Base-by-base conservation (phyloP, 2,888 invertebrate genomes). In the Bellardia bayeri region DNA sequence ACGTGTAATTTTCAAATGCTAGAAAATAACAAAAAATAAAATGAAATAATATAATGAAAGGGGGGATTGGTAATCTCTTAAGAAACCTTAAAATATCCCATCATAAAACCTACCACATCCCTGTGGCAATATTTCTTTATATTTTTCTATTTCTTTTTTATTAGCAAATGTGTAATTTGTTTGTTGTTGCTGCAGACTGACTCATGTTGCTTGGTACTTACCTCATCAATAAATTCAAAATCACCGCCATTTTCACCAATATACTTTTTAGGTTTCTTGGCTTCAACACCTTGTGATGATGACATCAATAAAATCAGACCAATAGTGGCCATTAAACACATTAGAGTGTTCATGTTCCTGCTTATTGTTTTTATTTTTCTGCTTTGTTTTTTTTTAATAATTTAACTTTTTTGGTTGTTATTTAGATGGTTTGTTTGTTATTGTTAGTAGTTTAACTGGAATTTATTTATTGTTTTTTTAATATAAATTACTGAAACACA, bases 191-290 rank as follows among this genome's bases (percentile, higher is more conserved):
- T 14, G 33, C 54, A 9, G 30, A 63, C 51, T 74, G 79, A 72
- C 56, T 82, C 56, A 78, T 72, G 45, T 69, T 74, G 58, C 8
- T 51, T 30, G n/a, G 42, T 58, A 91, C 93, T 95, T 94, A 96
- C 96, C 96, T 96, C 96, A 94, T 96, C 96, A 91, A 96, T 96
- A 93, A 96, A 96, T 93, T 96, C 96, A 93, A 96, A 96, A 93
- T 96, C 96, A 89, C 93, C 92, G 86, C 96, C 96, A 92, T 96
- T 96, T 91, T 92, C 93, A 75, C 96, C 96, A 92, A 96, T 96
- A 93, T 96, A 96, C 94, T 96, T 96, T 93, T 96, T 95, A 94
- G 96, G 96, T 82, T 88, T 89, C 93, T 96, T 95, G 86, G 93
- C 94, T 89, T 91, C 91, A 89, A 92, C 94, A 88, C 91, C 91